phyloP scores from a whole-genome alignment of 2,113 vertebrate species.

The Tautogolabrus adspersus region DNA sequence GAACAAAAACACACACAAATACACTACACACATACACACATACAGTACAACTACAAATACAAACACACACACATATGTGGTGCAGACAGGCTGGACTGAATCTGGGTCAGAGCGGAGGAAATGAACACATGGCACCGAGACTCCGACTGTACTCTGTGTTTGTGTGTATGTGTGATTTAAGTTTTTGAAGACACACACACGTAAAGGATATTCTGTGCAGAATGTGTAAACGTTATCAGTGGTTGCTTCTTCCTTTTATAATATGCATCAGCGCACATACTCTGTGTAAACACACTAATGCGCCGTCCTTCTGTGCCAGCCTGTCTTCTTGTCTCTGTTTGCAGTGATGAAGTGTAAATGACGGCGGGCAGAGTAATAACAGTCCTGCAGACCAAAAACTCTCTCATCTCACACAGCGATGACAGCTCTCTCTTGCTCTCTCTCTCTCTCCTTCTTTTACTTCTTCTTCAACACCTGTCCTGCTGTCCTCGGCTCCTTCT shows the following conservation, averaged over 20 bases:
- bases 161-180: constrained; percentile 11
- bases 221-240: not conserved
- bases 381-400: constrained; percentile 46
- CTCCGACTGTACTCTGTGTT: constrained; percentile 16
- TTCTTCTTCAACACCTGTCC: constrained; percentile 30
- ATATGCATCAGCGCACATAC: not conserved
- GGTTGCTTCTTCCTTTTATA: not conserved
- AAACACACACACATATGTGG: constrained; percentile 1
- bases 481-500: not conserved
- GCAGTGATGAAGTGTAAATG: constrained; percentile 68
- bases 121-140: constrained; percentile 55
- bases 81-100: constrained; percentile 44
- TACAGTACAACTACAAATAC: constrained; percentile 7
- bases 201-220: not conserved
- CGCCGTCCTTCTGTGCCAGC: constrained; percentile 33
- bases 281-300: constrained; percentile 15
- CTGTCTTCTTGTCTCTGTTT: constrained; percentile 31
- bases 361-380: constrained; percentile 59
- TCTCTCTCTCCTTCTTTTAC: no score
- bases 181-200: constrained; percentile 22
- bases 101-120: constrained; percentile 68
- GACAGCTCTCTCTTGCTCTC: constrained; percentile 33
- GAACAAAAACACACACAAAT: not conserved
- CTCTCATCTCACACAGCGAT: constrained; percentile 32
- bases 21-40: constrained; percentile 5